Base-by-base conservation (phyloP, 2,888 invertebrate species). In the Octonoba sinensis region DNA sequence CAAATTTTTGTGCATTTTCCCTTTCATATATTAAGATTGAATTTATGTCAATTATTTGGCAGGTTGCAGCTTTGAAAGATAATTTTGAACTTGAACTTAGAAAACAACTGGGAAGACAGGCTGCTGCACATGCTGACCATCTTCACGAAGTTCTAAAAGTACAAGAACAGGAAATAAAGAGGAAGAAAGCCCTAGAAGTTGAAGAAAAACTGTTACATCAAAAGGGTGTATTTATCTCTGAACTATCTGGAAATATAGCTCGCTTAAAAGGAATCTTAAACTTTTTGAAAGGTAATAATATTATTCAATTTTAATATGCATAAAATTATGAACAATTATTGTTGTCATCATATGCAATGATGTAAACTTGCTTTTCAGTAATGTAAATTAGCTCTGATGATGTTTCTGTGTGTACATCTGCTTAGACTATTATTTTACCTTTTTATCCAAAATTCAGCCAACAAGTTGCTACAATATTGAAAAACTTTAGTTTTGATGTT, bases 111-210 rank as follows among this genome's bases (percentile, higher is more conserved):
- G 94, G 94, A 87, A 91, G 94, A 70, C 96, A 97, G 87, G 92
- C 93, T 1, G 95, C 96, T 86, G 93, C 96, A 0, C 96, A 97
- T 88, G 91, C 93, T 66, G 96, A 96, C 87, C 93, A 95, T 85
- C 88, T 95, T 82, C 91, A 91, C 59, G 94, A 94, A 86, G 93
- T 92, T 0, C 89, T 97, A 16, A 89, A 89, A 4, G 89, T 90
- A 77, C 89, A 92, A 86, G 89, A 92, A 87, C 88, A 91, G 88
- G 90, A 92, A 88, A 87, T 92, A 87, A 90, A 91, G 74, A 85
- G 87, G 69, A 87, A 88, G 62, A 88, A 87, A 84, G 87, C 88
- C 72, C 85, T 86, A 71, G 85, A 91, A 82, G 88, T 93, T 46
- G 92, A 93, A 85, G 93, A 94, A 85, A 91, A 92, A 85, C 87